Evolutionary conservation across 2,888 invertebrate species (phyloP), one percentile per base, ranked within the genome.

Genomic region (Chrysolina haemoptera): DNA sequence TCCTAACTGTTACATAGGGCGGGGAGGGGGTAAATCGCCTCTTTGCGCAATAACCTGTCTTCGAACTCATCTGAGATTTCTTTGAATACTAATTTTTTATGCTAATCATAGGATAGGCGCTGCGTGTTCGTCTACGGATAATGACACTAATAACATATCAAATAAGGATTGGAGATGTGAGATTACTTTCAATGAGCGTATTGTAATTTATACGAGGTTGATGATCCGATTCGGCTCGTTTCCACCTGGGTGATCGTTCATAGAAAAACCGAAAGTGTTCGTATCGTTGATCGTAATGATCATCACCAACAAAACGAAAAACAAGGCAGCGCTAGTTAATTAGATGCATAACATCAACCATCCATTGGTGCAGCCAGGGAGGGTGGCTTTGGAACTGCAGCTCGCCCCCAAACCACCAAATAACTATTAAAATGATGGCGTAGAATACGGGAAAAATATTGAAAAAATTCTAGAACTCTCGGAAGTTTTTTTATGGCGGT

Each of bases 1-100:
- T 70, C 77, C 78, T 80, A 78, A 79, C 82, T 76, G 81, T 80
- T 77, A 64, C 53, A 65, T 53, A 12, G 41, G 40, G 70, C 64
- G 62, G 18, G 12, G 20, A 20, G 12, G 53, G 69, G 69, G 62
- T 48, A 41, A 55, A 68, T 71, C 71, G 35, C n/a, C 53, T 68
- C 59, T 59, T 59, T 35, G n/a, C 59, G 27, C 59, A 59, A 59
- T 59, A 59, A 59, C 59, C 59, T 27, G 35, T 59, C 59, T n/a
- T 59, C 10, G 55, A 55, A 55, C 16, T 14, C 35, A 22, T 9
- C 59, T 16, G 27, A 59, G 35, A 35, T 35, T 14, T 35, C 27
- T n/a, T 27, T 12, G 27, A 68, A 10, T 59, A 70, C 14, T 48
- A n/a, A 35, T 70, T 35, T 66, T 66, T 66, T 48, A 66, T 59